phyloP scores from a whole-genome alignment of 2,797 vertebrate genomes.

The Amniataba percoides region DNA sequence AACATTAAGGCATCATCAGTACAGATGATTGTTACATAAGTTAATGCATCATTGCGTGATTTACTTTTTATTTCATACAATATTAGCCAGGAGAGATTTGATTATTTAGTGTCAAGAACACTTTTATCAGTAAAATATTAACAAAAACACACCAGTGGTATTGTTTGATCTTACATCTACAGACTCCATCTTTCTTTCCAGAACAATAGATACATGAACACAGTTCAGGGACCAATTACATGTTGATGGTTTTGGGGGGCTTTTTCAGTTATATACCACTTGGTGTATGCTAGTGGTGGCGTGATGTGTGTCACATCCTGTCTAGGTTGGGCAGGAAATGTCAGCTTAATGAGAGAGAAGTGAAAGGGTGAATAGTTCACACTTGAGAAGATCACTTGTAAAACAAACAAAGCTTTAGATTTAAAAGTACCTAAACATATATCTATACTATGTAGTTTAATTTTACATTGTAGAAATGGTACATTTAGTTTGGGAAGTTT shows the following conservation, averaged over 20 bases:
- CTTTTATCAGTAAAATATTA: not conserved
- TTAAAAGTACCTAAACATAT: not conserved
- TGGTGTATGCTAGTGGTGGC: no score
- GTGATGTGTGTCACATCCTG: constrained; percentile 23
- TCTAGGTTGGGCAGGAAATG: constrained; percentile 16
- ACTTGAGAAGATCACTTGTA: not conserved
- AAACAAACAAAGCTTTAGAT: not conserved
- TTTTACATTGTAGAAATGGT: not conserved
- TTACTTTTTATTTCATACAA: no score
- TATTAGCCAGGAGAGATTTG: no score
- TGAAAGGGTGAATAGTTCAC: not conserved
- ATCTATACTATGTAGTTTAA: not conserved
- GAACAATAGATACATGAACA: not conserved
- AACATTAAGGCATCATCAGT: no score
- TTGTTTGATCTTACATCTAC: not conserved
- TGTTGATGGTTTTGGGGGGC: not conserved
- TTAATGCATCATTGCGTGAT: no score
- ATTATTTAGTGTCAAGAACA: no score
- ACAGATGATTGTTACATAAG: no score
- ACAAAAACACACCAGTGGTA: not conserved
- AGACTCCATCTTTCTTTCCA: not conserved
- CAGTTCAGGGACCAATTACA: not conserved
- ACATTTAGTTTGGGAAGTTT: not conserved
- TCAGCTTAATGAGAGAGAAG: not conserved
- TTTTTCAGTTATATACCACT: not conserved